Evolutionary conservation across 2,113 vertebrate genomes (phyloP), one percentile per base, ranked within the genome.

Genomic region (Sapajus apella): DNA sequence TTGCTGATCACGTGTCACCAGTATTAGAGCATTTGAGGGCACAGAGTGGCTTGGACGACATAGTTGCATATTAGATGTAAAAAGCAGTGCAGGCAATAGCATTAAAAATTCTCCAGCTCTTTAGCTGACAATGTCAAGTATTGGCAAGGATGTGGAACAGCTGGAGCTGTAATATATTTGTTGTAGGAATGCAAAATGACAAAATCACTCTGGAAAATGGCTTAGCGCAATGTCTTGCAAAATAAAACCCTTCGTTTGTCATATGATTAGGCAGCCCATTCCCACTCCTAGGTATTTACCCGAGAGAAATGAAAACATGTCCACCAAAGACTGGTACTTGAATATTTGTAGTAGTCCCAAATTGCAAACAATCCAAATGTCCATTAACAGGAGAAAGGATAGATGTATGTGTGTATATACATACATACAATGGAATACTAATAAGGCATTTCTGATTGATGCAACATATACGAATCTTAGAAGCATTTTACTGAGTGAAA

Each of bases 41-140:
- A 94, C n/a, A 47, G 21, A 86, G 58, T 68, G 66, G 72, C 40
- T 94, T 94, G 82, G 68, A 58, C 83, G 87, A 91, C 94, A 95
- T 70, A 73, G 82, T 95, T 96, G 52, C 45, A 90, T 88, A 84
- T 50, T 92, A 35, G 52, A 94, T 93, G 47, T 81, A 56, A 55
- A 96, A 96, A 96, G 79, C 73, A 94, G 32, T 66, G 12, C 43
- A 47, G 66, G 64, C 50, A 95, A 0, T 55, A 80, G 45, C 12
- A 43, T 64, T 87, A 40, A 94, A 10, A 83, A 87, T 92, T 94
- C 64, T 94, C 81, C 6, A 95, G 66, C 64, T 75, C 37, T 95
- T 92, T 90, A 93, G 52, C 61, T 95, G 84, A 87, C n/a, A 94
- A 2, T 83, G 70, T 84, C 64, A 96, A 75, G 9, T 96, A 72